Conservation (phyloP, 1,140 invertebrate genomes). For the Acromyrmex heyeri region DNA sequence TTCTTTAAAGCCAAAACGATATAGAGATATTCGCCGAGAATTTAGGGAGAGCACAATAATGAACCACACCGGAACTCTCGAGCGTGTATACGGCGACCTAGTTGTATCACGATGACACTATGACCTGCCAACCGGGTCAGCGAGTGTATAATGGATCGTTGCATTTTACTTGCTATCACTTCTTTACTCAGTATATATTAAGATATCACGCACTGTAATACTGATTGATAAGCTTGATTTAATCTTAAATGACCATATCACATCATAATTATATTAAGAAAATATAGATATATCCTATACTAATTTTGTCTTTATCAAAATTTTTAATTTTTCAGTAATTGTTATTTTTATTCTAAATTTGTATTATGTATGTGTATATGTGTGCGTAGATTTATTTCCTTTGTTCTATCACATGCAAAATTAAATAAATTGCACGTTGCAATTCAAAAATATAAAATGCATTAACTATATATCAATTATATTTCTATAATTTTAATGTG, state of each 20-base stretch:
- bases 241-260: conserved; percentile 7
- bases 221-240: conserved; percentile 10
- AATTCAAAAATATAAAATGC: background rate
- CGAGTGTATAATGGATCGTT: conserved; percentile 54
- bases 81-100: conserved; percentile 44
- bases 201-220: background rate
- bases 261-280: background rate
- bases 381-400: background rate
- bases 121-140: conserved; percentile 70
- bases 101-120: conserved; percentile 68
- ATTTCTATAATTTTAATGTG: background rate
- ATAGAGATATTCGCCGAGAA: background rate
- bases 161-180: conserved; percentile 37
- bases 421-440: background rate
- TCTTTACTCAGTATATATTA: background rate
- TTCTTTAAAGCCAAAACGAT: background rate
- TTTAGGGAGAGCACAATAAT: conserved; percentile 60
- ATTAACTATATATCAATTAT: background rate
- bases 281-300: background rate
- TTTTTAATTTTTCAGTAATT: background rate
- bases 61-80: conserved; percentile 42
- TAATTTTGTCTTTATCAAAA: background rate
- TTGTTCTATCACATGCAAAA: background rate
- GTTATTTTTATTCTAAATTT: background rate
- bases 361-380: background rate